Conservation (phyloP, 2,888 invertebrate species). For the Hypercompe scribonia region DNA sequence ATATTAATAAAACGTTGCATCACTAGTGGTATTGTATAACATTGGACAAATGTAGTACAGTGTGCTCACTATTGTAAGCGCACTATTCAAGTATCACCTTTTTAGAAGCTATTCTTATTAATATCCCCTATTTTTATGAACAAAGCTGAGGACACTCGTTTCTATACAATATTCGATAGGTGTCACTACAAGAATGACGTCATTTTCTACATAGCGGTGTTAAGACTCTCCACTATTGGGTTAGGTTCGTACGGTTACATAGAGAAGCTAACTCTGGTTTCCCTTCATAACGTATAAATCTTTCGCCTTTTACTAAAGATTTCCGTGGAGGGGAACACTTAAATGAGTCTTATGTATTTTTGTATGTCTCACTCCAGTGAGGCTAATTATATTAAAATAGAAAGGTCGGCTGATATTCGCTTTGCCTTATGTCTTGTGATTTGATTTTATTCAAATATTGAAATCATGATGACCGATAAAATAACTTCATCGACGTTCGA, state of each 20-base stretch:
- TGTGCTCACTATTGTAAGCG: no score
- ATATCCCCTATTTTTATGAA: neutral
- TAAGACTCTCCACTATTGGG: neutral
- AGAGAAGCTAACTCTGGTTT: constrained; percentile 83
- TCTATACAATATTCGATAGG: neutral
- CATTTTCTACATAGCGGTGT: neutral
- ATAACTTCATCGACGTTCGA: no score
- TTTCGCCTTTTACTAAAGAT: constrained; percentile 94
- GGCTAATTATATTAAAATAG: no score
- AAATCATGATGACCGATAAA: no score
- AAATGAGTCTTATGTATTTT: constrained; percentile 87
- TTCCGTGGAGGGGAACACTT: constrained; percentile 91
- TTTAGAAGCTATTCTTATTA: no score
- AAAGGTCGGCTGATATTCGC: no score
- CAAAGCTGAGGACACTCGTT: neutral
- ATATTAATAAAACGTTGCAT: no score
- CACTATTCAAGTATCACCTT: no score
- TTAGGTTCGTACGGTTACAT: neutral
- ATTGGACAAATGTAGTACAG: no score
- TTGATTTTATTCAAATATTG: no score
- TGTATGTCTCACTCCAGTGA: constrained; percentile 26
- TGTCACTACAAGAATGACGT: constrained; percentile 5
- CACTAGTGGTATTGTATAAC: no score
- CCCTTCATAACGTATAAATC: constrained; percentile 90
- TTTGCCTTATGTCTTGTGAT: no score